A percentile compares a stretch with the other conserved stretches of the same genome.
phyloP scores from a whole-genome alignment of 92 coral and sea anemone species.

The Heteractis magnifica region DNA sequence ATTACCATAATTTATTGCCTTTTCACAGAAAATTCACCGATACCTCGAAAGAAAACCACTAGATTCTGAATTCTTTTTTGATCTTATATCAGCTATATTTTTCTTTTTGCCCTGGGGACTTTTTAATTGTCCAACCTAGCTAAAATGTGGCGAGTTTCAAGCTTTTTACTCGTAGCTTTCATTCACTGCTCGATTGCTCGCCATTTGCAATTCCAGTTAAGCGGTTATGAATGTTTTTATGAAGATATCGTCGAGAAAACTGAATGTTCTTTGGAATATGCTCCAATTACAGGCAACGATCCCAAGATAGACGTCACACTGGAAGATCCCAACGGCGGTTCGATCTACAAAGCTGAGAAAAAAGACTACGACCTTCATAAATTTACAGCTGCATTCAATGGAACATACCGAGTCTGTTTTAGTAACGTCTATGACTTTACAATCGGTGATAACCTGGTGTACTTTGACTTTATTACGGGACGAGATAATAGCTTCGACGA shows the following conservation, averaged over 20 bases:
- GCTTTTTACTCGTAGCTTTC: conserved; percentile 3
- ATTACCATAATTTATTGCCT: conserved; percentile 23
- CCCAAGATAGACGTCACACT: conserved; percentile 83
- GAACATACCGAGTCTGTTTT: conserved; percentile 90
- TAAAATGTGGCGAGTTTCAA: conserved; percentile 20
- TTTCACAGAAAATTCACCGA: neutral
- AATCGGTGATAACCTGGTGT: conserved; percentile 90
- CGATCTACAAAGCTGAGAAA: conserved; percentile 76
- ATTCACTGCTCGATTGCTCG: conserved; percentile 47
- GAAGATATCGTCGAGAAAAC: conserved; percentile 83
- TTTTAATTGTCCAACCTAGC: neutral
- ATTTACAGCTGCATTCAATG: conserved; percentile 64
- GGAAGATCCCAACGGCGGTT: conserved; percentile 78
- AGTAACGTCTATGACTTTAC: conserved; percentile 94
- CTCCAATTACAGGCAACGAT: conserved; percentile 93
- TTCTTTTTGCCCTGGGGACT: neutral
- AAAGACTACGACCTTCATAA: conserved; percentile 93
- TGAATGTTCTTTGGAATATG: conserved; percentile 89
- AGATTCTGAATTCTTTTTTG: neutral
- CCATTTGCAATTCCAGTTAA: conserved; percentile 91
- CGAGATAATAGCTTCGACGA: conserved; percentile 53
- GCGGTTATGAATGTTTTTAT: conserved; percentile 95
- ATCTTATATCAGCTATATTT: neutral
- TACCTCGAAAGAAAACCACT: neutral
- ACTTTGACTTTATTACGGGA: conserved; percentile 91